phyloP scores from a whole-genome alignment of 1,140 invertebrate species.

The Thaumatotibia leucotreta region DNA sequence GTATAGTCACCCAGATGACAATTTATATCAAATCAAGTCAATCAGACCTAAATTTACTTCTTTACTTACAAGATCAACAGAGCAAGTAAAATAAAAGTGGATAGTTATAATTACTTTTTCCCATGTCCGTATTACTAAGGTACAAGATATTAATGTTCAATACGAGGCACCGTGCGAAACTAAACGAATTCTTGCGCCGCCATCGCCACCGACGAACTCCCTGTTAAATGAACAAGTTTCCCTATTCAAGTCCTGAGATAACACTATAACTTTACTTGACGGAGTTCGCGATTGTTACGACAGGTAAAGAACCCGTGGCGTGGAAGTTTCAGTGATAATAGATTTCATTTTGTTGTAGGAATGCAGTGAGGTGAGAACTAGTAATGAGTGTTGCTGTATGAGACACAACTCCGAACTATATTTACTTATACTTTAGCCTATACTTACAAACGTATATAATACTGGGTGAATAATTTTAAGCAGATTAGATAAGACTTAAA shows the following conservation, averaged over 20 bases:
- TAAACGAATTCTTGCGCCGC: constrained; percentile 4
- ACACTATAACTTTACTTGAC: constrained; percentile 28
- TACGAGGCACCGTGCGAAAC: not conserved
- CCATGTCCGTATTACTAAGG: not conserved
- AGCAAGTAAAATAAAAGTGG: no score
- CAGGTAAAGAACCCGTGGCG: constrained; percentile 18
- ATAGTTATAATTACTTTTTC: not conserved
- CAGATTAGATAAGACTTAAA: not conserved
- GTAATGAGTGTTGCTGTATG: not conserved
- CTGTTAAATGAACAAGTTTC: constrained; percentile 22
- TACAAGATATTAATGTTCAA: not conserved
- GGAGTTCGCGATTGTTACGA: constrained; percentile 23
- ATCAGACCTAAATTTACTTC: no score
- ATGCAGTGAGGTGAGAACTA: not conserved
- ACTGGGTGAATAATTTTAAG: no score
- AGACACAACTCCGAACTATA: not conserved
- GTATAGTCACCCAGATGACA: no score
- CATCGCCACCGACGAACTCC: not conserved
- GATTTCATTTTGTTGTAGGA: constrained; percentile 1
- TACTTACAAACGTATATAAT: no score
- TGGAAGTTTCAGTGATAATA: constrained; percentile 10
- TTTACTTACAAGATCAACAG: no score
- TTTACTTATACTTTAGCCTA: no score
- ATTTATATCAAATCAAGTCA: no score
- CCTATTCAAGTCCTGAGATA: constrained; percentile 23